Base-by-base conservation (phyloP, 2,113 vertebrate species). In the Phrynocephalus versicolor region DNA sequence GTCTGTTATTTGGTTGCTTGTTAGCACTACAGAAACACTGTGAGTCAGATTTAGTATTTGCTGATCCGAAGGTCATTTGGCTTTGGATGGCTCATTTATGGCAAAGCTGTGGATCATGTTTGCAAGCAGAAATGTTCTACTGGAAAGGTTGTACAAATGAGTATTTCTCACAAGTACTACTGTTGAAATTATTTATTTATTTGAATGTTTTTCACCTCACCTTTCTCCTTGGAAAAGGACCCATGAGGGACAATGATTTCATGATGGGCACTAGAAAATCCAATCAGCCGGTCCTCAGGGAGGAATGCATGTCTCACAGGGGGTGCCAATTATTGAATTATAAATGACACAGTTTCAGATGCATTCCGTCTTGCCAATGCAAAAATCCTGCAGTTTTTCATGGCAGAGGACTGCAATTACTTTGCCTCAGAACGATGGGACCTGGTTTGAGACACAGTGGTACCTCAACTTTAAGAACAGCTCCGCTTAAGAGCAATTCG, bases 151-250 rank as follows among this genome's bases (percentile, higher is more conserved):
- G 27, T 72, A 21, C 62, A 74, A 83, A 23, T 83, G 57, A 74
- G 74, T 19, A 65, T 55, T 77, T 77, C 60, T 62, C 41, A 12
- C 60, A 76, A 84, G 55, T 55, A n/a, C 73, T 65, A 27, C 55
- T 84, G 73, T 76, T 82, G 76, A 55, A 67, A 84, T 76, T 67
- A n/a, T n/a, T n/a, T n/a, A n/a, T n/a, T n/a, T n/a, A n/a, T n/a
- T n/a, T n/a, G n/a, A n/a, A n/a, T n/a, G n/a, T n/a, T n/a, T n/a
- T n/a, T n/a, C n/a, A n/a, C n/a, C n/a, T n/a, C n/a, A n/a, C n/a
- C n/a, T n/a, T n/a, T n/a, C n/a, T n/a, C n/a, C n/a, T n/a, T n/a
- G n/a, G n/a, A n/a, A n/a, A n/a, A n/a, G n/a, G n/a, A n/a, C n/a
- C n/a, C n/a, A n/a, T n/a, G n/a, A n/a, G n/a, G n/a, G n/a, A n/a